Conservation (phyloP, 2,113 vertebrate genomes). For the Pterocles orientalis region DNA sequence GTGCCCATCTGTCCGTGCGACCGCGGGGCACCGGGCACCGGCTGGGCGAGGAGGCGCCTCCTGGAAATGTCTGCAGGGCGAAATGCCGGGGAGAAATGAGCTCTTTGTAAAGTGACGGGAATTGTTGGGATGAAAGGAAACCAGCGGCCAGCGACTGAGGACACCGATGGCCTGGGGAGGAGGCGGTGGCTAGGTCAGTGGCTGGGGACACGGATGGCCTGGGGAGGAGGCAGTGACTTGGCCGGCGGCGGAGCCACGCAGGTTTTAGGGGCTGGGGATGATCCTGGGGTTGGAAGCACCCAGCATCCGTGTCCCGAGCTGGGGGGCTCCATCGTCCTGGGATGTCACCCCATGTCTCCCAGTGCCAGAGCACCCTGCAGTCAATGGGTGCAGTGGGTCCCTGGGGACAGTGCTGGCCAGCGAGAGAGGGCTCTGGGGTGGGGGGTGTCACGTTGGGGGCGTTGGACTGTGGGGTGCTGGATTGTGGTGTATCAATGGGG, state of each 20-base stretch:
- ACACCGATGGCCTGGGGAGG: background rate
- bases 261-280: background rate
- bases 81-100: background rate
- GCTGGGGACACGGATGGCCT: background rate
- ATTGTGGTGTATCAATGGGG: background rate
- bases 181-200: rapidly evolving
- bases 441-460: rapidly evolving
- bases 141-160: background rate
- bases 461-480: rapidly evolving
- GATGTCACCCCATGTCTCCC: too few relatives aligned
- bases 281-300: rapidly evolving
- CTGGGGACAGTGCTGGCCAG: too few relatives aligned
- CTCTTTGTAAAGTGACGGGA: background rate
- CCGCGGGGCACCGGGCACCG: background rate
- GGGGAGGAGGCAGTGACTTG: too few relatives aligned
- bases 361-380: background rate
- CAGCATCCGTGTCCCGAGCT: rapidly evolving
- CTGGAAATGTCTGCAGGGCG: background rate
- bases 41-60: background rate
- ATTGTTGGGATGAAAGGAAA: background rate
- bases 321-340: background rate
- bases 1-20: rapidly evolving
- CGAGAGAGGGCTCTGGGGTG: too few relatives aligned
- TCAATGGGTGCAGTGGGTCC: rapidly evolving
- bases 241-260: rapidly evolving